Conservation (phyloP, 2,888 invertebrate genomes). For the Apomyelois bistriatella region DNA sequence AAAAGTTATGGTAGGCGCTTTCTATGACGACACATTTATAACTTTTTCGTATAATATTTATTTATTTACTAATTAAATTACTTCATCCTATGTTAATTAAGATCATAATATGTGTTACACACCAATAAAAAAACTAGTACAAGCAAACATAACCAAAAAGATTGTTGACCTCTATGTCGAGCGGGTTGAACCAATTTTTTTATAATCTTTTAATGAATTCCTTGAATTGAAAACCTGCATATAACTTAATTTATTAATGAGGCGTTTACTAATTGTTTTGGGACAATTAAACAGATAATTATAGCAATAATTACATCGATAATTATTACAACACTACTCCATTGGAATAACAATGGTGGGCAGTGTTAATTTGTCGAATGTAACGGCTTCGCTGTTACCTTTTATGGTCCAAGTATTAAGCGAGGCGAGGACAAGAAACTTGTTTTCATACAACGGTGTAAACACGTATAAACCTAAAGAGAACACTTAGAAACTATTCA, state of each 20-base stretch:
- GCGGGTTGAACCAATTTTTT: too few species aligned
- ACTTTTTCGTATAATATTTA: not conserved
- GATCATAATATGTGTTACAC: too few species aligned
- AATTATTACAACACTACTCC: conserved; percentile 17
- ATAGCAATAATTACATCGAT: conserved; percentile 9
- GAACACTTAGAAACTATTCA: too few species aligned
- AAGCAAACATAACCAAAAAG: too few species aligned
- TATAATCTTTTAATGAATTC: too few species aligned
- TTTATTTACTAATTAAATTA: too few species aligned
- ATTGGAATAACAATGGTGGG: conserved; percentile 15
- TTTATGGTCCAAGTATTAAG: conserved; percentile 3
- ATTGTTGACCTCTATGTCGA: too few species aligned
- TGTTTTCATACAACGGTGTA: not conserved
- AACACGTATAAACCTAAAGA: not conserved
- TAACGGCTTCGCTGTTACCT: conserved; percentile 10
- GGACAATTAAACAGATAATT: conserved; percentile 9
- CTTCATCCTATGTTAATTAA: too few species aligned
- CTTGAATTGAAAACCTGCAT: not conserved
- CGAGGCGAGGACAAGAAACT: not conserved
- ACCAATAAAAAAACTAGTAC: too few species aligned
- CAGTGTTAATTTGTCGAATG: conserved; percentile 18
- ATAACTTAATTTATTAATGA: not conserved
- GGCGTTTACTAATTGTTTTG: not conserved
- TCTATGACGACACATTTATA: not conserved
- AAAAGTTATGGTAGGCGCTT: not conserved